phyloP scores from a whole-genome alignment of 2,113 vertebrate species.

The Neodon shergylaensis region DNA sequence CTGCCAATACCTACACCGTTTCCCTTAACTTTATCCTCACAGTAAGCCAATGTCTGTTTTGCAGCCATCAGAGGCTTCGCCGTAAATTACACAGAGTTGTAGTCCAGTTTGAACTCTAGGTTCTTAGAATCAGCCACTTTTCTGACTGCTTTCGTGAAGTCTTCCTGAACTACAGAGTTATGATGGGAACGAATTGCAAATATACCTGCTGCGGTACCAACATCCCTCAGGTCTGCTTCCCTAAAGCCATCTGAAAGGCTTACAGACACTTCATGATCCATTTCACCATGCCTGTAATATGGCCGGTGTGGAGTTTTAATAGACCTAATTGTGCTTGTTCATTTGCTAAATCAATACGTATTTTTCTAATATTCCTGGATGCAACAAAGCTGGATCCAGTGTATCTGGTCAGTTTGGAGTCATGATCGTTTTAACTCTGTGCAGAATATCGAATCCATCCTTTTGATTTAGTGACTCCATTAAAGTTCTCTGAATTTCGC shows the following conservation, averaged over 20 bases:
- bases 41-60: conserved; percentile 72
- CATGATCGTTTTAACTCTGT: conserved; percentile 99
- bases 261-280: conserved; percentile 98
- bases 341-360: conserved; percentile 97
- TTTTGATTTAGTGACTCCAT: conserved; percentile 99
- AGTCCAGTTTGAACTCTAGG: conserved; percentile 97
- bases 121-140: conserved; percentile 99
- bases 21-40: conserved; percentile 79
- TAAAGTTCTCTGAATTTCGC: conserved; percentile 95
- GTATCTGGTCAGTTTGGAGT: conserved; percentile 97
- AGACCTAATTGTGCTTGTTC: conserved; percentile 97
- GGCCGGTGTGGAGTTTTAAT: conserved; percentile 96
- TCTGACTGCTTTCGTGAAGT: conserved; percentile 97
- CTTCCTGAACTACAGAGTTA: conserved; percentile 63
- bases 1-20: conserved; percentile 80
- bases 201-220: conserved; percentile 97
- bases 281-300: conserved; percentile 97
- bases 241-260: conserved; percentile 98
- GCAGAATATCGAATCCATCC: conserved; percentile 98
- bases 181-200: not conserved
- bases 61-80: conserved; percentile 67
- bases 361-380: conserved; percentile 97
- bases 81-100: conserved; percentile 93
- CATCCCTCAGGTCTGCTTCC: conserved; percentile 95
- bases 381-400: conserved; percentile 94